Evolutionary conservation across 1,140 invertebrate species (phyloP), one percentile per base, ranked within the genome.

Genomic region (Agrypnia vestita): DNA sequence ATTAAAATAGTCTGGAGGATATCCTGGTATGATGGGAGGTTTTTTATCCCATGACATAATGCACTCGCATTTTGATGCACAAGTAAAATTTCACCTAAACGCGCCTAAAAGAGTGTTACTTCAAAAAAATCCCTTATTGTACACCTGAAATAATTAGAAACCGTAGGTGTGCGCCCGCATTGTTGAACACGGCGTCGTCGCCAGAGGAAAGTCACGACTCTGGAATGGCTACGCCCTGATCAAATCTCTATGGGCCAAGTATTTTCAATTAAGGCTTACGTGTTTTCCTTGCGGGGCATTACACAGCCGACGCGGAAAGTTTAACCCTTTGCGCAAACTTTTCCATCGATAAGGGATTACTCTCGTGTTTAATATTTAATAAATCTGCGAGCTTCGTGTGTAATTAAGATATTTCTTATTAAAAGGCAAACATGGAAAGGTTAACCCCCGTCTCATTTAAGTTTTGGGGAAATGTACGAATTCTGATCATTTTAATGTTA

Each of bases 231-330:
- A 35, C 12, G 7, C 71, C 35, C 35, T 25, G 71, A 73, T 73
- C 71, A 35, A 73, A 73, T 73, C 71, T 73, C 71, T n/a, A 19
- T 56, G 25, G 71, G 71, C 47, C 71, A 55, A 56, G 71, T 73
- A 73, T 73, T 73, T 73, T 73, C 71, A 73, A 73, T 73, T 73
- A 73, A 21, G 43, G 13, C 12, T 71, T 71, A 71, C 67, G 67
- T 71, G 67, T 47, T 49, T 71, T 71, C 43, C 67, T 71, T 35
- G 1, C 3, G 25, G 7, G 17, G 15, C 4, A 21, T 21, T 19
- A 21, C 12, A 13, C 7, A 19, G 19, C 15, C 56, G 21, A 6
- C 11, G 56, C 56, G 17, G 61, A 25, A 64, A 64, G 9, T 64
- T 64, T 35, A n/a, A 35, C 61, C 3, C 15, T 21, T 59, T 59